Evolutionary conservation across 1,140 invertebrate species (phyloP).

Genomic region (Drosophila repleta): DNA sequence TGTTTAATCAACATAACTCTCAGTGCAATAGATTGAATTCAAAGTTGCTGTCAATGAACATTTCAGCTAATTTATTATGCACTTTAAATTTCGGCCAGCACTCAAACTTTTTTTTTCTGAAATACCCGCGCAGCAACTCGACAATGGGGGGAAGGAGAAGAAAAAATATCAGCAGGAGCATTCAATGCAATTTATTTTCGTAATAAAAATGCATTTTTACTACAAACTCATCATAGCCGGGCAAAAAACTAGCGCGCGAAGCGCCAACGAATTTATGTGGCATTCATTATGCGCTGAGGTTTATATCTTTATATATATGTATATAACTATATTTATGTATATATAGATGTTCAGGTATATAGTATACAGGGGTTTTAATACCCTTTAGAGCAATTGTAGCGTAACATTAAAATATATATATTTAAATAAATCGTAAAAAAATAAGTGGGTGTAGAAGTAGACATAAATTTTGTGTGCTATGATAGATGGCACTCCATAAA

Average conservation of each 20-base stretch:
- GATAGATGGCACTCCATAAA: too few relatives aligned
- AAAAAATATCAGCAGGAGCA: constrained; percentile 20
- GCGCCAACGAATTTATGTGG: constrained; percentile 61
- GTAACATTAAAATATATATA: too few relatives aligned
- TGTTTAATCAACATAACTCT: not conserved
- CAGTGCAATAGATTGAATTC: not conserved
- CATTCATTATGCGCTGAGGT: constrained; percentile 65
- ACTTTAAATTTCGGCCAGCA: not conserved
- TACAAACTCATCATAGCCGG: constrained; percentile 70
- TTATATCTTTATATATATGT: constrained; percentile 19
- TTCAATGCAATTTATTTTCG: constrained; percentile 71
- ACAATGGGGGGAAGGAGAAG: constrained; percentile 27
- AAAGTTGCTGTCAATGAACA: not conserved
- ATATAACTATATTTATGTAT: not conserved
- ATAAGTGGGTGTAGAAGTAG: too few relatives aligned
- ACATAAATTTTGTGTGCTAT: too few relatives aligned
- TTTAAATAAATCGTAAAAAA: too few relatives aligned
- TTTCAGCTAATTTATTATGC: not conserved
- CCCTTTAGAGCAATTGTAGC: not conserved
- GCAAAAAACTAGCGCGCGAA: constrained; percentile 55
- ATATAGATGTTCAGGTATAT: constrained; percentile 4
- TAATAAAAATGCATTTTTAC: constrained; percentile 77
- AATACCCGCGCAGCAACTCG: constrained; percentile 22
- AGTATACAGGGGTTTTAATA: constrained; percentile 1
- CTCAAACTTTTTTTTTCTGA: not conserved